Evolutionary conservation across 2,113 vertebrate species (phyloP).

Genomic region (Aspiorhynchus laticeps): DNA sequence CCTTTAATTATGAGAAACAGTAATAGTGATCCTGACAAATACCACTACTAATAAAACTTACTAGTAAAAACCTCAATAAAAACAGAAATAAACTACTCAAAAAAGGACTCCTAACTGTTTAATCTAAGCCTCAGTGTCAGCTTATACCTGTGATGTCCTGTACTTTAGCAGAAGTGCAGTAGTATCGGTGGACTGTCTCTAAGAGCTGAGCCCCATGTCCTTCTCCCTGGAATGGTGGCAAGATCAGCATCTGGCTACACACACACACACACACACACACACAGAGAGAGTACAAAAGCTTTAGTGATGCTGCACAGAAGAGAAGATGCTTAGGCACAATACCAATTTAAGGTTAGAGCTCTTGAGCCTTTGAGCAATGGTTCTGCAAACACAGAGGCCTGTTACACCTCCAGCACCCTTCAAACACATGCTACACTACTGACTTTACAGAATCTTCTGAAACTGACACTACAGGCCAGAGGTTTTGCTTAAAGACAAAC

Average conservation of each 20-base stretch:
- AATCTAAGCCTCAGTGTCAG: neutral
- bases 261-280: slow-evolving; percentile 4
- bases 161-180: slow-evolving; percentile 87
- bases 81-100: neutral
- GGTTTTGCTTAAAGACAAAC: neutral
- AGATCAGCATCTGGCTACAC: slow-evolving; percentile 95
- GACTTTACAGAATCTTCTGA: slow-evolving; percentile 7
- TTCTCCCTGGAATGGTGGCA: slow-evolving; percentile 98
- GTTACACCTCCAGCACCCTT: slow-evolving; percentile 23
- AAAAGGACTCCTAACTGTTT: neutral
- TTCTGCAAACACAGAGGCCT: slow-evolving; percentile 10
- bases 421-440: slow-evolving; percentile 1
- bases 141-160: slow-evolving; percentile 95
- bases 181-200: slow-evolving; percentile 95
- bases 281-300: neutral
- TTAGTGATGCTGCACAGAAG: slow-evolving; percentile 7
- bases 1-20: neutral
- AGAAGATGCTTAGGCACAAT: neutral
- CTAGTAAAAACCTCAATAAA: neutral
- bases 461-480: neutral
- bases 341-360: neutral
- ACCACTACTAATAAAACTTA: neutral
- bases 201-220: slow-evolving; percentile 96
- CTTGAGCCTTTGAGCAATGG: slow-evolving; percentile 4
- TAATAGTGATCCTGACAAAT: neutral